Evolutionary conservation across 2,113 vertebrate genomes (phyloP).

Genomic region (Alosa alosa): DNA sequence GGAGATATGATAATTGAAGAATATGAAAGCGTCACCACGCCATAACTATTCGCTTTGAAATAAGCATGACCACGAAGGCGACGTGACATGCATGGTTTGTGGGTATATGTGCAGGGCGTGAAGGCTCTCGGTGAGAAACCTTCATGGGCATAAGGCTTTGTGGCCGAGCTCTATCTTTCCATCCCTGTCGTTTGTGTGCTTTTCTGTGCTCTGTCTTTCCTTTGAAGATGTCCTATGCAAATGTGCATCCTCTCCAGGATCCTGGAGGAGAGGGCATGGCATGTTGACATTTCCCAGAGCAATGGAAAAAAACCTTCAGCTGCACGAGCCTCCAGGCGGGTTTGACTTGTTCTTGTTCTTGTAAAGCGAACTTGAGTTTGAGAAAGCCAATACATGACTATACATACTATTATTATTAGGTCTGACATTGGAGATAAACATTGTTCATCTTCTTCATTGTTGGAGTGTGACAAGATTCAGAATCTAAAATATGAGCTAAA

Average conservation of each 20-base stretch:
- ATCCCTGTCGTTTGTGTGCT: background rate
- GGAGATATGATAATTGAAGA: too few species aligned
- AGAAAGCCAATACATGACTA: too few species aligned
- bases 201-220: background rate
- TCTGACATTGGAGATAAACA: background rate
- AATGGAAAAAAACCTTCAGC: background rate
- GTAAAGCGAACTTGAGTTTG: too few species aligned
- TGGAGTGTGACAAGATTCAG: background rate
- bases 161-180: background rate
- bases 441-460: background rate
- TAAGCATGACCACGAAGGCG: too few species aligned
- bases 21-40: too few species aligned
- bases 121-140: background rate
- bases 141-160: background rate
- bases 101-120: background rate
- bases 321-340: slow-evolving; percentile 38
- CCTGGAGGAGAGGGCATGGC: slow-evolving; percentile 45
- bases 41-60: too few species aligned
- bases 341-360: background rate
- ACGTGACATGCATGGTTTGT: background rate
- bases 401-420: too few species aligned
- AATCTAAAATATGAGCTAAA: background rate
- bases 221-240: slow-evolving; percentile 44
- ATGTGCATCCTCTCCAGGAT: slow-evolving; percentile 54
- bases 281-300: slow-evolving; percentile 47